phyloP scores from a whole-genome alignment of 1,140 invertebrate genomes.

The Pogonognathellus flavescens region DNA sequence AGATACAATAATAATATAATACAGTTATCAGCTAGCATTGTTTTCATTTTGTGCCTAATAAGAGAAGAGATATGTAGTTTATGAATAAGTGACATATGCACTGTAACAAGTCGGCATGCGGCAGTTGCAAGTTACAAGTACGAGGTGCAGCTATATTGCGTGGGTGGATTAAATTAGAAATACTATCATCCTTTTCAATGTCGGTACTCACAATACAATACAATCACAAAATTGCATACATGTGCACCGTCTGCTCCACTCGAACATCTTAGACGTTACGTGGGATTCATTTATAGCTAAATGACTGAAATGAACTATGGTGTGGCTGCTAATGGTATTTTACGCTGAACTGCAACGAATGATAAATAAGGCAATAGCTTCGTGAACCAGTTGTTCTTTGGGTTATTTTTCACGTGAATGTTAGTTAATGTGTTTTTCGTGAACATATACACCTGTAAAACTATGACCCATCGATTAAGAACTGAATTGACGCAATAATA shows the following conservation, averaged over 20 bases:
- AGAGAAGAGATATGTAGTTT: too few relatives aligned
- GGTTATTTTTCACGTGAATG: too few relatives aligned
- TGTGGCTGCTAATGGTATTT: neutral
- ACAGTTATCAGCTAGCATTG: too few relatives aligned
- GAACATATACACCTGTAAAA: too few relatives aligned
- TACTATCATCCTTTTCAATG: conserved; percentile 21
- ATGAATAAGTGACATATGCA: too few relatives aligned
- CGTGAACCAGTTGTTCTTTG: neutral
- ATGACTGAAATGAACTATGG: conserved; percentile 1
- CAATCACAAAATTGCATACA: conserved; percentile 13
- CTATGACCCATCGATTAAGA: too few relatives aligned
- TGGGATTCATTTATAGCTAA: conserved; percentile 26
- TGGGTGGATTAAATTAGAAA: neutral
- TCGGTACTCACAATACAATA: conserved; percentile 5
- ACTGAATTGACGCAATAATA: too few relatives aligned
- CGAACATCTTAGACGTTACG: neutral
- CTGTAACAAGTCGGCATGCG: too few relatives aligned
- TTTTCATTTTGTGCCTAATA: too few relatives aligned
- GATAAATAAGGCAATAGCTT: neutral
- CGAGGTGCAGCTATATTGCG: neutral
- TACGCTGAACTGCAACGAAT: neutral
- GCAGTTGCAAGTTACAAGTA: too few relatives aligned
- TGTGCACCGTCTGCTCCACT: conserved; percentile 7
- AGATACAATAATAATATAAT: too few relatives aligned
- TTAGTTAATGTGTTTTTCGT: too few relatives aligned